Percentiles rank a stretch among this genome's conserved stretches.
Conservation (phyloP, 2,797 vertebrate species). For the Trachurus trachurus region DNA sequence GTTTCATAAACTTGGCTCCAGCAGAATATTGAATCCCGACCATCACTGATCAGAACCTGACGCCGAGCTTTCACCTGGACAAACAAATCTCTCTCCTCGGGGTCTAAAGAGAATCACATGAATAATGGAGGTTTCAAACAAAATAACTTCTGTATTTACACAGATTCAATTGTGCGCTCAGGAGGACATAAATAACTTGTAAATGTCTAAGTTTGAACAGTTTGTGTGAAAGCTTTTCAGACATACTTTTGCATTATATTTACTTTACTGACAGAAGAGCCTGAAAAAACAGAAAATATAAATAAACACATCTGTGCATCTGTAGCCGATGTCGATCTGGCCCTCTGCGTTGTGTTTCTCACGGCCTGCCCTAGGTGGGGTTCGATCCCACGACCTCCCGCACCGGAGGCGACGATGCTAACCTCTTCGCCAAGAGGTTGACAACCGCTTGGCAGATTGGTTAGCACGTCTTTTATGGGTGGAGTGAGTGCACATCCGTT, state of each 20-base stretch:
- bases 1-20: slow-evolving; percentile 23
- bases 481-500: no score
- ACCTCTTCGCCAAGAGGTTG: no score
- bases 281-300: background rate
- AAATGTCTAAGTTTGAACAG: background rate
- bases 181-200: background rate
- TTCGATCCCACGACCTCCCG: no score
- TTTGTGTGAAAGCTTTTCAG: background rate
- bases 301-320: background rate
- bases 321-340: no score
- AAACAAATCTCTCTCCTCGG: background rate
- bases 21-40: slow-evolving; percentile 1
- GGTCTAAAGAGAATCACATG: background rate
- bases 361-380: no score
- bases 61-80: background rate
- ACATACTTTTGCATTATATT: background rate
- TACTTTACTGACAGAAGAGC: background rate
- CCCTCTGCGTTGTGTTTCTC: no score
- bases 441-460: no score
- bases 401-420: no score
- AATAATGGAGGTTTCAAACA: background rate
- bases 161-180: background rate
- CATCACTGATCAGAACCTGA: background rate
- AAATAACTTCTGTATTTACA: no score
- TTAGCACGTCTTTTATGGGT: no score